These are phyloP conservation scores for Idris sp. DNA, from an alignment of 1,140 invertebrate species.

Conservation along the genomic window DNA sequence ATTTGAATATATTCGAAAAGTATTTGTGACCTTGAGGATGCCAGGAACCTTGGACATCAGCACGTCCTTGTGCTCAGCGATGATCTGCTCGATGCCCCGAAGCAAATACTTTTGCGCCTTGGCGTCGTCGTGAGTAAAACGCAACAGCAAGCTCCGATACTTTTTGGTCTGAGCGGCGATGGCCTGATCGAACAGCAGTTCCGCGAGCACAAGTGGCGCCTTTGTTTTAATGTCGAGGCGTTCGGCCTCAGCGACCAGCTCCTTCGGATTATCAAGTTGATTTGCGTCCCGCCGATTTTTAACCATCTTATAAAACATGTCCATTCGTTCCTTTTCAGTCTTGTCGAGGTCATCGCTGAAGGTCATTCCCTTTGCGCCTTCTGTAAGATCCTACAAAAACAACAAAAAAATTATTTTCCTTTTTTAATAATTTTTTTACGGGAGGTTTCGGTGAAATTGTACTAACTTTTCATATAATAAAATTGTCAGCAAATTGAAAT, in stretches of 20 bases:
- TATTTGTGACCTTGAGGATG: conserved; percentile 88
- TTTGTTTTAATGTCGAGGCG: conserved; percentile 97
- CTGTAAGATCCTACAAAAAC: conserved; percentile 88
- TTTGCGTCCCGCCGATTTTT: conserved; percentile 85
- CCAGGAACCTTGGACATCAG: conserved; percentile 93
- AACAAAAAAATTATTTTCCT: too few relatives aligned
- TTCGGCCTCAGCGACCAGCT: conserved; percentile 95
- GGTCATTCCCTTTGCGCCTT: conserved; percentile 95
- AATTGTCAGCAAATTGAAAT: too few relatives aligned
- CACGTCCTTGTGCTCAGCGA: conserved; percentile 87
- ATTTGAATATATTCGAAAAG: too few relatives aligned
- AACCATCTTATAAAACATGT: conserved; percentile 94
- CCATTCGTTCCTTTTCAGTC: conserved; percentile 95
- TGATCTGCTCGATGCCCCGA: conserved; percentile 95
- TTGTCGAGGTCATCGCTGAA: conserved; percentile 98
- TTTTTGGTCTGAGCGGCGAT: conserved; percentile 87
- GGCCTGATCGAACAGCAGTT: conserved; percentile 92
- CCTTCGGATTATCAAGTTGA: conserved; percentile 85
- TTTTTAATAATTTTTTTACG: too few relatives aligned
- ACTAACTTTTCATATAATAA: too few relatives aligned
- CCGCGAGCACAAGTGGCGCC: conserved; percentile 93
- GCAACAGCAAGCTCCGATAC: conserved; percentile 85
- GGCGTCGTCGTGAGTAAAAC: conserved; percentile 92
- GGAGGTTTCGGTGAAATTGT: too few relatives aligned
- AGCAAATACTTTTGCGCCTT: conserved; percentile 97